A percentile compares a stretch with the other conserved stretches of the same genome.
Evolutionary conservation across 2,797 vertebrate genomes (phyloP).

Genomic region (Dicrostonyx torquatus): DNA sequence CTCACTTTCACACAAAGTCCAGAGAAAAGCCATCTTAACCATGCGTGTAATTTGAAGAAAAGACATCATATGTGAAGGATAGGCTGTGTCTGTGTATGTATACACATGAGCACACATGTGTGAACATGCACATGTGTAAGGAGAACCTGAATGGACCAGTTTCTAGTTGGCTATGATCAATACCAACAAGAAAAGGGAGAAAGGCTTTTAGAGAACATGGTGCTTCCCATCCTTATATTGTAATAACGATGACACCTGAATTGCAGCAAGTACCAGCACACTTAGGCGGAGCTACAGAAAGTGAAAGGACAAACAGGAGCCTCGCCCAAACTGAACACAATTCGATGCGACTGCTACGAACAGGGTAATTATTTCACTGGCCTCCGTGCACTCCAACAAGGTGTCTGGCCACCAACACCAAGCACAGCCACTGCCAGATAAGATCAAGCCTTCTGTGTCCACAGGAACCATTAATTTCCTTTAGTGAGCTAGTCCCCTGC

Average conservation of each 20-base stretch:
- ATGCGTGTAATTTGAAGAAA: neutral
- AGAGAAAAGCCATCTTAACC: neutral
- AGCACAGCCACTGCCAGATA: neutral
- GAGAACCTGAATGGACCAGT: neutral
- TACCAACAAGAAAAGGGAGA: constrained; percentile 23
- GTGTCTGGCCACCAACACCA: constrained; percentile 10
- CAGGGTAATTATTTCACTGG: neutral
- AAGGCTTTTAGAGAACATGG: neutral
- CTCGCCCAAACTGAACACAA: constrained; percentile 2
- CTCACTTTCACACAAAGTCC: neutral
- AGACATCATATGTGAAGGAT: neutral
- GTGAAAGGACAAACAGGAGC: neutral
- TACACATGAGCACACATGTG: no score
- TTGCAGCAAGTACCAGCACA: neutral
- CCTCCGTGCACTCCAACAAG: neutral
- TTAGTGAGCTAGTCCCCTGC: neutral
- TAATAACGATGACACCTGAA: neutral
- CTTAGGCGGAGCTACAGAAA: neutral
- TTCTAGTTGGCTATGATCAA: neutral
- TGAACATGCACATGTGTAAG: neutral
- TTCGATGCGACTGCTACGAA: neutral
- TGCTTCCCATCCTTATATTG: neutral
- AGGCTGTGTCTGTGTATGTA: neutral
- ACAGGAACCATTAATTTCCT: neutral
- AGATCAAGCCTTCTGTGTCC: neutral